Evolutionary conservation across 2,797 vertebrate species (phyloP), one percentile per base, ranked within the genome.

Genomic region (Lagocephalus sceleratus): DNA sequence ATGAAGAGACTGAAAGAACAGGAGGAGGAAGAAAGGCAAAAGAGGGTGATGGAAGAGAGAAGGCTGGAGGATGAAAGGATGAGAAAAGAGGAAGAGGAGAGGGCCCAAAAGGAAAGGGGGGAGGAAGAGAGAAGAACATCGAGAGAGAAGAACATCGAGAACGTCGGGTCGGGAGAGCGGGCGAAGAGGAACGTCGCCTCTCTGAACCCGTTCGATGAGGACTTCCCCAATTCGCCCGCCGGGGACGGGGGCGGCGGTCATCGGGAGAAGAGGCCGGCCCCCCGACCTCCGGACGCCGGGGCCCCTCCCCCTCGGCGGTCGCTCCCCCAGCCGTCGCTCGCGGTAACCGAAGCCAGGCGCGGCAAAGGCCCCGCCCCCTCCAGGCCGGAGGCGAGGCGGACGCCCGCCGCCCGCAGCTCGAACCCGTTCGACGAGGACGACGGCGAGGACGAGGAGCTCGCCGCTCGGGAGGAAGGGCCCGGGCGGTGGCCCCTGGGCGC

Each of bases 361-460:
- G 14, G 40, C 21, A 89, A 89, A 70, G 68, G 76, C 16, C 82
- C 63, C 10, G 88, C 90, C 2, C 89, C 87, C 0, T 35, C 81
- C 9, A 62, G 51, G 66, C 88, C 2, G 1, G 49, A 54, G 42
- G 48, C 32, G 1, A 65, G 73, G 54, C 63, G 48, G 32, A 15
- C 21, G 11, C 44, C 54, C 0, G 15, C 20, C 17, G 49, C 55
- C 56, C 41, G 39, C 35, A 32, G 74, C 15, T 56, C 73, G 8
- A 88, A 88, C 69, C 85, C 88, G 8, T 88, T 89, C 63, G 87
- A 87, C 6, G 82, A 83, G 3, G 79, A 79, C 2, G 82, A 83
- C 3, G 79, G 78, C 2, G 67, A 72, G 16, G 75, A 71, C 44
- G 42, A 44, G 45, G 63, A 61, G 19, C 35, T 40, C 11, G 10